A percentile compares a stretch with the other conserved stretches of the same genome.
phyloP scores from a whole-genome alignment of 2,113 vertebrate species.

The Lates calcarifer region DNA sequence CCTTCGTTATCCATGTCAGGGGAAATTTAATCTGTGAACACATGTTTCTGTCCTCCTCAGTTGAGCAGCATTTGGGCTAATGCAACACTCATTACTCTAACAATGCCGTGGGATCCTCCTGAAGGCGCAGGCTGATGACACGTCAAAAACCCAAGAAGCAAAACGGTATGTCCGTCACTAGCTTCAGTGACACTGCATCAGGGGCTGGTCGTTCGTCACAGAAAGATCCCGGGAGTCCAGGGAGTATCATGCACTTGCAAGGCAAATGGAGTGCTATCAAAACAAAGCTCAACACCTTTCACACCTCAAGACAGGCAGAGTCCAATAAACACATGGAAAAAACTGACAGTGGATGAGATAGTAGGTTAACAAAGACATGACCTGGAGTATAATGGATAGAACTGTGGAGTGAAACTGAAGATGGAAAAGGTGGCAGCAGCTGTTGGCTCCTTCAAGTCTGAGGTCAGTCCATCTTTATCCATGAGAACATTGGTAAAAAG shows the following conservation, averaged over 20 bases:
- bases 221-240: neutral
- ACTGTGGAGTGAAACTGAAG: neutral
- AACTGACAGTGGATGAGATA: conserved; percentile 18
- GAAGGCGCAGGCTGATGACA: conserved; percentile 9
- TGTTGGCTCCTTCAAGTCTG: conserved; percentile 18
- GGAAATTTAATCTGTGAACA: conserved; percentile 77
- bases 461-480: conserved; percentile 7
- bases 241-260: conserved; percentile 12
- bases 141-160: neutral
- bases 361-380: conserved; percentile 24
- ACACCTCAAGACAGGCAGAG: conserved; percentile 8
- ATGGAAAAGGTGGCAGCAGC: neutral
- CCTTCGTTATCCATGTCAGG: conserved; percentile 65
- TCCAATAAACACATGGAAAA: conserved; percentile 54
- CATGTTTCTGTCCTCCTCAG: conserved; percentile 70
- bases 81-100: conserved; percentile 31
- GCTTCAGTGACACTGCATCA: conserved; percentile 11
- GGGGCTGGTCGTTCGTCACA: conserved; percentile 33
- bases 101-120: conserved; percentile 5
- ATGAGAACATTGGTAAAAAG: neutral
- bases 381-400: conserved; percentile 4
- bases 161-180: conserved; percentile 43
- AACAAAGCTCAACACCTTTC: conserved; percentile 29
- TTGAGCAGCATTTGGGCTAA: conserved; percentile 44
- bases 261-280: conserved; percentile 26